Conservation (phyloP, 2,113 vertebrate genomes). For the Entomyzon cyanotis region DNA sequence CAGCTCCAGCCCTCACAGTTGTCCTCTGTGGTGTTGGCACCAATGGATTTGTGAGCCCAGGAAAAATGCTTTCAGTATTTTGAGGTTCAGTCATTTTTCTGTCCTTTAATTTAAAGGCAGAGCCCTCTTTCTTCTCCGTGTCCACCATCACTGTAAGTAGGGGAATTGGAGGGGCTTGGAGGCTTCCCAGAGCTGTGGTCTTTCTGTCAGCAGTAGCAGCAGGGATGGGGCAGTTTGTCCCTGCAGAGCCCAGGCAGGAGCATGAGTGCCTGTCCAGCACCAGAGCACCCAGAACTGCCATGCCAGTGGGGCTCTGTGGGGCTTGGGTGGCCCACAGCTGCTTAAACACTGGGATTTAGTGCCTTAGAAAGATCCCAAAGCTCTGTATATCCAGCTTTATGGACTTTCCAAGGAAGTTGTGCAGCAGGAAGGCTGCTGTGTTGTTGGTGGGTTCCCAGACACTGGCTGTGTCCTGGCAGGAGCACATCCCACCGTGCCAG, state of each 20-base stretch:
- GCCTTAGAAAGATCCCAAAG: background rate
- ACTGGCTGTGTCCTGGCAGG: background rate
- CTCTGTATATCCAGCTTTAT: fast-evolving
- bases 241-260: background rate
- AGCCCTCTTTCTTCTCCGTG: background rate
- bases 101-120: background rate
- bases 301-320: background rate
- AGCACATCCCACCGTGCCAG: fast-evolving
- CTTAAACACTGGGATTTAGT: background rate
- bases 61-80: background rate
- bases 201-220: background rate
- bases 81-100: background rate
- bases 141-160: background rate
- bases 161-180: background rate
- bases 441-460: fast-evolving
- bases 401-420: fast-evolving
- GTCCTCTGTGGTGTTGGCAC: background rate
- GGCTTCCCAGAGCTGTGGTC: fast-evolving
- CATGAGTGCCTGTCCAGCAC: fast-evolving
- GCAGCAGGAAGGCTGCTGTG: fast-evolving
- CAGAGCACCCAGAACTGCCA: fast-evolving
- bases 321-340: background rate
- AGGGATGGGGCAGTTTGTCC: background rate
- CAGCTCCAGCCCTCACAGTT: background rate
- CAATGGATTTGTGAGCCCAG: background rate